Evolutionary conservation across 23 tunicate genomes (phyloP).

Genomic region (Oikopleura dioica): DNA sequence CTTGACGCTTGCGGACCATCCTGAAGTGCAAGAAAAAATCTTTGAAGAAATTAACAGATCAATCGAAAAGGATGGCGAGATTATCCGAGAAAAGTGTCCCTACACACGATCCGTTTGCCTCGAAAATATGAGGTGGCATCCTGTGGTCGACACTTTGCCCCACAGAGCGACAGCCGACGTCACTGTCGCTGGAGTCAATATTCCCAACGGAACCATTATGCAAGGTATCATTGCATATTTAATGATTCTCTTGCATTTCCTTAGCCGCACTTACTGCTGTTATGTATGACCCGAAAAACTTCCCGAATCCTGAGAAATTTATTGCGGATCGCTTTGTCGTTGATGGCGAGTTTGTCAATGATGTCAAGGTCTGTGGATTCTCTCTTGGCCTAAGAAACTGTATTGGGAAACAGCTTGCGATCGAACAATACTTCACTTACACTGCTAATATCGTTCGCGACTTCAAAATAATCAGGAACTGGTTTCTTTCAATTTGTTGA

Average conservation of each 20-base stretch:
- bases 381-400: neutral
- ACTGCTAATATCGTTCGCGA: no score
- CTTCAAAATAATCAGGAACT: no score
- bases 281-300: neutral
- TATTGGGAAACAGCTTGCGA: slow-evolving; percentile 9
- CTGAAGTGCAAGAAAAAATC: neutral
- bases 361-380: neutral
- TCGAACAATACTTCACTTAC: no score
- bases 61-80: neutral
- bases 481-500: no score
- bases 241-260: no score
- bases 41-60: neutral
- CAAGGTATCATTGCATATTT: no score
- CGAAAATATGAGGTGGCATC: neutral
- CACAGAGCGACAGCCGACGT: neutral
- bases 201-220: neutral
- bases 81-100: neutral
- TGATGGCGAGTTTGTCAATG: neutral
- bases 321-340: neutral
- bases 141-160: neutral
- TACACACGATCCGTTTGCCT: neutral
- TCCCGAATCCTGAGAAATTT: neutral
- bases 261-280: slow-evolving; percentile 3
- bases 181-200: neutral
- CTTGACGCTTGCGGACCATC: neutral